Evolutionary conservation across 2,888 invertebrate genomes (phyloP).

Genomic region (Dicyrtomina minuta): DNA sequence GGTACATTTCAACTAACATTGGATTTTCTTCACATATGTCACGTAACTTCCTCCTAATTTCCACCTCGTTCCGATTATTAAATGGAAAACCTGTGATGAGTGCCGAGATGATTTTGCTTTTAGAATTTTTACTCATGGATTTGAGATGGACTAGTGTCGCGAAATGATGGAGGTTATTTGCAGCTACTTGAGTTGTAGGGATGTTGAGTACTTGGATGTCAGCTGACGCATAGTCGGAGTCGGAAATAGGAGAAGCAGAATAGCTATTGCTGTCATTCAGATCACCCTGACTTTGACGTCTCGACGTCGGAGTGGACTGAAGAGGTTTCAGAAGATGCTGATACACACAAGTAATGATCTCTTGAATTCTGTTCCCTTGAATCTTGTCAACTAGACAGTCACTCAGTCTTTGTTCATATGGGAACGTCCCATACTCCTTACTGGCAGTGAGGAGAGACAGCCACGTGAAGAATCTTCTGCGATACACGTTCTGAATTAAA

Average conservation of each 20-base stretch:
- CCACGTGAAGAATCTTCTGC: slow-evolving; percentile 20
- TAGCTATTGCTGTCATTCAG: too few species aligned
- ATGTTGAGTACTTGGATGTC: too few species aligned
- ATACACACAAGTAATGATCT: slow-evolving; percentile 24
- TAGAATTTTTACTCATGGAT: slow-evolving; percentile 6
- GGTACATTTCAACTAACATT: slow-evolving; percentile 35
- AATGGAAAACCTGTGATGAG: slow-evolving; percentile 43
- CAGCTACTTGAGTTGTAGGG: not conserved
- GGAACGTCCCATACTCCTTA: slow-evolving; percentile 9
- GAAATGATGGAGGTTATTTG: slow-evolving; percentile 21
- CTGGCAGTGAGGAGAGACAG: slow-evolving; percentile 1
- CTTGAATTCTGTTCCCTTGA: slow-evolving; percentile 16
- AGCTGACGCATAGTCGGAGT: too few species aligned
- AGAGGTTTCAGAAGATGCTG: not conserved
- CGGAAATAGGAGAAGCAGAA: too few species aligned
- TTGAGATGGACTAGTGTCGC: slow-evolving; percentile 21
- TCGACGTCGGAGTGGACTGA: too few species aligned
- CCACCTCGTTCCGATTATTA: slow-evolving; percentile 39
- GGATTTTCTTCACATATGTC: slow-evolving; percentile 38
- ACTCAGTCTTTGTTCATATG: not conserved
- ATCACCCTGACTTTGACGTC: too few species aligned
- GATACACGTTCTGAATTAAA: not conserved
- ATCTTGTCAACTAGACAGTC: not conserved
- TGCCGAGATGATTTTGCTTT: slow-evolving; percentile 31
- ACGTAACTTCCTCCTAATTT: slow-evolving; percentile 39